Conservation (phyloP, 2,888 invertebrate species). For the Drosophila pseudotalamancana region DNA sequence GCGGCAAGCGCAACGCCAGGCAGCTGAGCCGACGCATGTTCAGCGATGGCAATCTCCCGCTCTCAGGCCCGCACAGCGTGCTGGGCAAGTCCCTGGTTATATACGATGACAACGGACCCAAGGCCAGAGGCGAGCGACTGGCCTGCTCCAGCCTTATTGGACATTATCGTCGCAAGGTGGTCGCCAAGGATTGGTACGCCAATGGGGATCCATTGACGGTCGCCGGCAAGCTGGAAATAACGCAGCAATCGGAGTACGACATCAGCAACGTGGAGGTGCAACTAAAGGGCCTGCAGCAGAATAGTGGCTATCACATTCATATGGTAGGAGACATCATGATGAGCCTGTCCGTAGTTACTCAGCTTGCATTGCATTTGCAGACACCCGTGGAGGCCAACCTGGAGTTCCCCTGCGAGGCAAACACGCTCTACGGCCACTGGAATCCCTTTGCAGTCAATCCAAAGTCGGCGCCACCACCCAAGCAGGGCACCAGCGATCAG, state of each 20-base stretch:
- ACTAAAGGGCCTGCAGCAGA: conserved; percentile 89
- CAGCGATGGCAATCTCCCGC: conserved; percentile 90
- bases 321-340: conserved; percentile 89
- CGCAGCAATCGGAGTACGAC: conserved; percentile 94
- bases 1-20: conserved; percentile 88
- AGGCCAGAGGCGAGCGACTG: conserved; percentile 93
- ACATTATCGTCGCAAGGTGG: conserved; percentile 91
- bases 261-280: conserved; percentile 91
- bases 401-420: conserved; percentile 94
- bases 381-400: conserved; percentile 92
- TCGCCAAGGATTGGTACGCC: conserved; percentile 94
- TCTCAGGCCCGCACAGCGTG: conserved; percentile 89
- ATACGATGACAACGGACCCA: conserved; percentile 94
- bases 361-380: conserved; percentile 84
- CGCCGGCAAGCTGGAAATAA: conserved; percentile 91
- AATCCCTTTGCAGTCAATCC: conserved; percentile 92
- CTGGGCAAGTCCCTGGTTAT: conserved; percentile 93
- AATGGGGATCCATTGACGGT: conserved; percentile 89
- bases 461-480: conserved; percentile 86
- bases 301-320: conserved; percentile 92
- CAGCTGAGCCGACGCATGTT: conserved; percentile 90
- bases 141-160: conserved; percentile 94
- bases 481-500: conserved; percentile 91
- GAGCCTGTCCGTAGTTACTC: accelerated
- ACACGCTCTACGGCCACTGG: conserved; percentile 93